Base-by-base conservation (phyloP, 2,888 invertebrate genomes). In the Tetragnatha montana region DNA sequence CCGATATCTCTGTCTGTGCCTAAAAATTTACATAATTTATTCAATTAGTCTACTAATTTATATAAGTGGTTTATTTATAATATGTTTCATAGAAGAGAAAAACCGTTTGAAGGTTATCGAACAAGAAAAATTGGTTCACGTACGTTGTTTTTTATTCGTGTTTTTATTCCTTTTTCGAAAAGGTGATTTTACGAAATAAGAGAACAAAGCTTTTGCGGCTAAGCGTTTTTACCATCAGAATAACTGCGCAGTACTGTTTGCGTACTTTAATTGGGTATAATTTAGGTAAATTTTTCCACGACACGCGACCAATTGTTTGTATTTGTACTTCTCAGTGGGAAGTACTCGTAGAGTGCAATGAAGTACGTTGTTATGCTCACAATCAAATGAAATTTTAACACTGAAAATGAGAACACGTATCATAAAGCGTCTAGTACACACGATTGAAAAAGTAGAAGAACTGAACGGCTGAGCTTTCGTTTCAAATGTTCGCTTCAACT, bases 231-330 rank as follows among this genome's bases (percentile, higher is more conserved):
- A 10, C 22, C 35, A 75, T 35, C 75, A 47, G 49, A 85, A 71
- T 78, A 14, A 71, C 71, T 78, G 76, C 76, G 85, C 85, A 78
- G 60, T 60, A 60, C 17, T 8, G 60, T 35, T 35, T 76, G 68
- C 69, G 69, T 35, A 82, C 35, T 35, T 35, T 35, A 35, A 35
- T 35, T 35, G 4, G 35, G 35, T 35, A 73, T 73, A 19, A 10
- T 73, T 19, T 19, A 73, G 21, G 71, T 8, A 60, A 60, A 68
- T 75, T 76, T 75, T 49, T 73, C 85, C 89, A 89, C 89, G 89
- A 76, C 85, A 85, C 89, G 89, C 80, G 89, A 89, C 89, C 84
- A 89, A 89, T 89, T 80, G 70, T 89, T 81, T 85, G 50, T 85
- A 85, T 68, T 84, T 73, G 85, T 81, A 76, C 81, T 78, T 75